Conservation (phyloP, 1,140 invertebrate species). For the Caerostris extrusa region DNA sequence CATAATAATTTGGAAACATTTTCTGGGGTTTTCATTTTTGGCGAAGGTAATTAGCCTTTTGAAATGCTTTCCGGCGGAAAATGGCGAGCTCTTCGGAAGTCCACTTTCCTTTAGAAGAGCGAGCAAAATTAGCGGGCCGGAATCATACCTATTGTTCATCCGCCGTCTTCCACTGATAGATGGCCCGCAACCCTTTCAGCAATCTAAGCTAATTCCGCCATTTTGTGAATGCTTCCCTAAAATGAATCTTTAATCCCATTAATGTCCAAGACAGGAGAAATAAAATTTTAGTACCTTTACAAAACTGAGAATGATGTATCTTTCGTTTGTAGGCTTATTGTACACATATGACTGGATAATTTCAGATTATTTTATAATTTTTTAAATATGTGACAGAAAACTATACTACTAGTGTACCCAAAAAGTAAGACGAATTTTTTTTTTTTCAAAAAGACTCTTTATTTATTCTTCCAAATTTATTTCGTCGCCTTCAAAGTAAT, state of each 20-base stretch:
- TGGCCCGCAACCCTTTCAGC: neutral
- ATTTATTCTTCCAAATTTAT: too few relatives aligned
- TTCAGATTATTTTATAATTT: too few relatives aligned
- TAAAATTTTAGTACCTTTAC: neutral
- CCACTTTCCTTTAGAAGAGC: neutral
- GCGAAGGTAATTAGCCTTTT: conserved; percentile 5
- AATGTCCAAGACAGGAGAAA: neutral
- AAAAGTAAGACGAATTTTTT: too few relatives aligned
- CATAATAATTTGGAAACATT: neutral
- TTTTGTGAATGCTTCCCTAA: neutral
- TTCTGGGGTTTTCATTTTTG: neutral
- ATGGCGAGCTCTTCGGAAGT: neutral
- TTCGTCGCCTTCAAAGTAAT: too few relatives aligned
- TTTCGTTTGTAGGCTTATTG: too few relatives aligned
- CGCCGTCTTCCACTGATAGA: neutral
- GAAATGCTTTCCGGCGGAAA: neutral
- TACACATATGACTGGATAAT: too few relatives aligned
- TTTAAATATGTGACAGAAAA: too few relatives aligned
- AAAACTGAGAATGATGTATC: neutral
- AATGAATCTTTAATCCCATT: neutral
- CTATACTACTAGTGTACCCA: too few relatives aligned
- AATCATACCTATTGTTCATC: neutral
- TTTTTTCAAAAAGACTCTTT: too few relatives aligned
- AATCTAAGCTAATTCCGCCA: neutral
- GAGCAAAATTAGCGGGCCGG: neutral